Percentiles rank a stretch among this genome's conserved stretches.
These are phyloP conservation scores for Sphaeridia pumilis DNA, from an alignment of 2,888 invertebrate genomes.

Conservation along the genomic window DNA sequence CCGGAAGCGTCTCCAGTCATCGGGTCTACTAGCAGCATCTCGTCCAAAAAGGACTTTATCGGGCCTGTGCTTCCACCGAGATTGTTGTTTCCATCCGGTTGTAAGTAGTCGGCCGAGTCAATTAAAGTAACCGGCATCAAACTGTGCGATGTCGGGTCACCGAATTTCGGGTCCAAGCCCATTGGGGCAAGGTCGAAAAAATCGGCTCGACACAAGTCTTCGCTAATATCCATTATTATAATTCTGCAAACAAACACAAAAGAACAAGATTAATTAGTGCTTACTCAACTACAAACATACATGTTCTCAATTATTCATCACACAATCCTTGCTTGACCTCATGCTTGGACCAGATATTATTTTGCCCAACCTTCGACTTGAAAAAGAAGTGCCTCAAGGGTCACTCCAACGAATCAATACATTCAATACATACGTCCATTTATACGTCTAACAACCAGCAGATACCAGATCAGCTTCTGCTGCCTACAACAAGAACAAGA, in stretches of 20 bases:
- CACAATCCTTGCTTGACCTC: too few species aligned
- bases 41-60: slow-evolving; percentile 33
- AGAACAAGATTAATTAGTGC: neutral
- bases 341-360: too few species aligned
- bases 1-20: slow-evolving; percentile 11
- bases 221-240: slow-evolving; percentile 36
- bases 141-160: slow-evolving; percentile 16
- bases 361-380: too few species aligned
- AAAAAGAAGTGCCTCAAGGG: too few species aligned
- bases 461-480: too few species aligned
- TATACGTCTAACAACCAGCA: neutral
- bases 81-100: slow-evolving; percentile 31
- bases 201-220: slow-evolving; percentile 28
- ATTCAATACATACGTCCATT: too few species aligned
- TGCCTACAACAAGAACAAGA: neutral
- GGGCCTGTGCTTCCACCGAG: slow-evolving; percentile 22
- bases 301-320: too few species aligned
- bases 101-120: slow-evolving; percentile 30
- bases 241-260: too few species aligned
- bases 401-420: too few species aligned
- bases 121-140: slow-evolving; percentile 32
- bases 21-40: slow-evolving; percentile 30
- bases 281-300: too few species aligned
- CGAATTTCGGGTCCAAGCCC: slow-evolving; percentile 24
- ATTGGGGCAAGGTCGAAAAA: slow-evolving; percentile 30